phyloP scores from a whole-genome alignment of 2,113 vertebrate genomes.

The Archilochus colubris region DNA sequence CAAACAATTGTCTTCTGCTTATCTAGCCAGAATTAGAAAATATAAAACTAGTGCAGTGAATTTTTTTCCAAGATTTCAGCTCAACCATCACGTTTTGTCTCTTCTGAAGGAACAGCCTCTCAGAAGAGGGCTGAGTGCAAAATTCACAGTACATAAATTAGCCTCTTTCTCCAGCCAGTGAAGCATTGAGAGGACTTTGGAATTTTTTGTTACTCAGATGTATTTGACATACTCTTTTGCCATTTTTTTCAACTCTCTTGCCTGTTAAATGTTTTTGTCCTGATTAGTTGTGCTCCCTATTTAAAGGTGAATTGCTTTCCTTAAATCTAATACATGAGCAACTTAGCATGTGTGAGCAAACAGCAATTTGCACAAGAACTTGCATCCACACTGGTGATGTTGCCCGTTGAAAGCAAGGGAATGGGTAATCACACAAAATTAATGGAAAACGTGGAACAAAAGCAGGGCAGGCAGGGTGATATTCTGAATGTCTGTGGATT shows the following conservation, averaged over 20 bases:
- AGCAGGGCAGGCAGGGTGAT: not conserved
- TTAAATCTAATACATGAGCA: constrained; percentile 43
- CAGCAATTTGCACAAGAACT: not conserved
- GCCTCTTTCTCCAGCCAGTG: constrained; percentile 55
- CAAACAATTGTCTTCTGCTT: not conserved
- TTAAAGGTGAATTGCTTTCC: constrained; percentile 58
- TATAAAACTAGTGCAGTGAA: not conserved
- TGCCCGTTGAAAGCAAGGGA: not conserved
- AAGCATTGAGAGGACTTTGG: constrained; percentile 57
- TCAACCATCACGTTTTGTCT: constrained; percentile 12
- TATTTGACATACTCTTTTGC: constrained; percentile 42
- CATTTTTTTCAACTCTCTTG: constrained; percentile 40
- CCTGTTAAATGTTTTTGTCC: constrained; percentile 48
- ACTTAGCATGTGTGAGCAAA: constrained; percentile 8
- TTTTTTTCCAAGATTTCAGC: constrained; percentile 34
- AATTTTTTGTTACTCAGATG: constrained; percentile 66
- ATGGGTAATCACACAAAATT: not conserved
- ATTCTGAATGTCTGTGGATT: not conserved
- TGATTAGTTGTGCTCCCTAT: constrained; percentile 37
- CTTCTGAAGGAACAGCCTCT: constrained; percentile 60
- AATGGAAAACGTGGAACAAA: constrained; percentile 33
- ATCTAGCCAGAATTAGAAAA: constrained; percentile 11
- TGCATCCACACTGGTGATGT: not conserved
- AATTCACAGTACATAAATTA: constrained; percentile 67
- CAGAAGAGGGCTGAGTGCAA: constrained; percentile 53